Evolutionary conservation across 92 coral and sea anemone species (phyloP).

Genomic region (Siderastrea siderea): DNA sequence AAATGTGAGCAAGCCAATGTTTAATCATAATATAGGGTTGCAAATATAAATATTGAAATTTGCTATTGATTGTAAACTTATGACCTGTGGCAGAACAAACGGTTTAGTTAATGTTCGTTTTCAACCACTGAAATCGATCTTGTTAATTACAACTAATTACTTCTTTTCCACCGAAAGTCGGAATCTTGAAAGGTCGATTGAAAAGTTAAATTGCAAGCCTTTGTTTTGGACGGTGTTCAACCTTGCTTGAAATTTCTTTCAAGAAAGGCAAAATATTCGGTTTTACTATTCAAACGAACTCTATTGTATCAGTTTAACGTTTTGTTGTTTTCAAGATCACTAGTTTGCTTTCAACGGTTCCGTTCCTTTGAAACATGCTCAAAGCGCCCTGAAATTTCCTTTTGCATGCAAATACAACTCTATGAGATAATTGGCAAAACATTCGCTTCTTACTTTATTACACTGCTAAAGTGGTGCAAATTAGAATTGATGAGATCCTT

Average conservation of each 20-base stretch:
- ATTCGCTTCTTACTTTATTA: conserved; percentile 47
- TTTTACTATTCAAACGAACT: conserved; percentile 3
- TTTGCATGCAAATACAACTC: conserved; percentile 52
- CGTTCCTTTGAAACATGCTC: not conserved
- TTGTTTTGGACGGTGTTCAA: conserved; percentile 38
- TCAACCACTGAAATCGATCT: conserved; percentile 71
- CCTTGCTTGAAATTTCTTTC: conserved; percentile 1
- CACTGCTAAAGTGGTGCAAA: conserved; percentile 51
- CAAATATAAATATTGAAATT: conserved; percentile 61
- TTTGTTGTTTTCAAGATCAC: not conserved
- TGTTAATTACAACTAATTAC: conserved; percentile 82
- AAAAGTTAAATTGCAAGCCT: conserved; percentile 29
- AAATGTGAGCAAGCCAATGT: conserved; percentile 20
- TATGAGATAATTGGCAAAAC: conserved; percentile 48
- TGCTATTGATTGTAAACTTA: conserved; percentile 37
- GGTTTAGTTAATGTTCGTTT: conserved; percentile 50
- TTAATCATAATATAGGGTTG: conserved; percentile 10
- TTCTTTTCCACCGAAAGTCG: conserved; percentile 75
- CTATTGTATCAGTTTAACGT: conserved; percentile 9
- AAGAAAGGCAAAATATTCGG: conserved; percentile 12
- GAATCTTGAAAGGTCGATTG: conserved; percentile 71
- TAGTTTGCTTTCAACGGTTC: not conserved
- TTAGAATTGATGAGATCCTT: conserved; percentile 57
- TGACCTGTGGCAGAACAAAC: conserved; percentile 52
- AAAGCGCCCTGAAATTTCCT: conserved; percentile 7